phyloP scores from a whole-genome alignment of 1,140 invertebrate genomes.

The Drosophila mojavensis region DNA sequence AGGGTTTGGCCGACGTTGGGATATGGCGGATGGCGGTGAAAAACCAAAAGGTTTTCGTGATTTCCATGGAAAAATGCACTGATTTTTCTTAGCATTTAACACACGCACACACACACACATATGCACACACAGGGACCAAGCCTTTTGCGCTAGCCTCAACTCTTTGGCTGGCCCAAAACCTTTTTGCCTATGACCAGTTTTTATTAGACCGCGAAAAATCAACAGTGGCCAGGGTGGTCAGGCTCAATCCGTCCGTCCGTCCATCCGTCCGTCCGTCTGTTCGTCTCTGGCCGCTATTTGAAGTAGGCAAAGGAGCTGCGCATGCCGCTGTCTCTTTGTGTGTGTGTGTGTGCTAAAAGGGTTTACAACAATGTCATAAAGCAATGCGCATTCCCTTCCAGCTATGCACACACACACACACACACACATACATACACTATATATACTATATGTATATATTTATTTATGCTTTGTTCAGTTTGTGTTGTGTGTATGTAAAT shows the following conservation, averaged over 20 bases:
- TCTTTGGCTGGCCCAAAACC: slow-evolving; percentile 57
- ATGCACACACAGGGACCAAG: neutral
- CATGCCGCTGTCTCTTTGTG: neutral
- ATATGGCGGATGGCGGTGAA: slow-evolving; percentile 32
- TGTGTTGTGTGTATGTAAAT: slow-evolving; percentile 40
- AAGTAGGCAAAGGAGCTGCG: slow-evolving; percentile 26
- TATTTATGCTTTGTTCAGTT: neutral
- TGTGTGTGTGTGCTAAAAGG: slow-evolving; percentile 65
- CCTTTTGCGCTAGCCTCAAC: slow-evolving; percentile 47
- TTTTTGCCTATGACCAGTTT: slow-evolving; percentile 55
- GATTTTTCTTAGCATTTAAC: slow-evolving; percentile 51
- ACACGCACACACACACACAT: neutral
- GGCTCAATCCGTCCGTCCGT: neutral
- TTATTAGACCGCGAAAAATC: slow-evolving; percentile 82
- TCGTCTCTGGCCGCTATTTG: no score
- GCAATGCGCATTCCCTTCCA: slow-evolving; percentile 59
- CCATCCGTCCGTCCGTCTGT: no score
- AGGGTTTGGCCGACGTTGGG: slow-evolving; percentile 10
- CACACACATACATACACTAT: slow-evolving; percentile 2
- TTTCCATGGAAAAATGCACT: slow-evolving; percentile 71
- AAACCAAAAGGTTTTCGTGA: slow-evolving; percentile 65
- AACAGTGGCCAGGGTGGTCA: slow-evolving; percentile 78
- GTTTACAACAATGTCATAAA: slow-evolving; percentile 73
- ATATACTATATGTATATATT: neutral
- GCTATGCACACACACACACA: slow-evolving; percentile 27